Evolutionary conservation across 2,888 invertebrate species (phyloP).

Genomic region (Amiota minor): DNA sequence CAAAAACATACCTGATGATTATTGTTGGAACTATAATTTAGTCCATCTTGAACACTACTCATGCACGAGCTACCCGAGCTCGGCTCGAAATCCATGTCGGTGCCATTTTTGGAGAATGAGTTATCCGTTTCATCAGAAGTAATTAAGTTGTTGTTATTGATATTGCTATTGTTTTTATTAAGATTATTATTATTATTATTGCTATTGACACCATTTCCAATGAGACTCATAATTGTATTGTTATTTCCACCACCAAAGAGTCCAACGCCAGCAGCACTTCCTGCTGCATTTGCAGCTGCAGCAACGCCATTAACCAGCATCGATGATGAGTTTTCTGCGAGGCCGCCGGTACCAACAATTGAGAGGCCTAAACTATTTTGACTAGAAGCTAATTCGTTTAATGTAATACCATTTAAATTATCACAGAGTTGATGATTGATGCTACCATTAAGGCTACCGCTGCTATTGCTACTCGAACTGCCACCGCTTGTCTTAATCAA

Average conservation of each 20-base stretch:
- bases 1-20: slow-evolving; percentile 47
- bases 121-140: slow-evolving; percentile 70
- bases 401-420: slow-evolving; percentile 73
- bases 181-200: slow-evolving; percentile 34
- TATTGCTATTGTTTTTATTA: no score
- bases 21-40: slow-evolving; percentile 21
- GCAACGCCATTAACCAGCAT: slow-evolving; percentile 68
- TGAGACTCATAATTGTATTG: slow-evolving; percentile 52
- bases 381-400: slow-evolving; percentile 73
- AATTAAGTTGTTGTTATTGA: no score
- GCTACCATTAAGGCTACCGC: slow-evolving; percentile 55
- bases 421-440: slow-evolving; percentile 72
- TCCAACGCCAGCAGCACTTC: slow-evolving; percentile 36
- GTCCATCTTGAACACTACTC: not conserved
- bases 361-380: slow-evolving; percentile 72
- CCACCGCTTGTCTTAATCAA: slow-evolving; percentile 30
- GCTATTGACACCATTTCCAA: slow-evolving; percentile 40
- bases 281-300: slow-evolving; percentile 55
- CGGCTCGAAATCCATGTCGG: slow-evolving; percentile 75
- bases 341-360: slow-evolving; percentile 44
- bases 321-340: slow-evolving; percentile 50
- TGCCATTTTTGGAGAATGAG: slow-evolving; percentile 79
- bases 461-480: slow-evolving; percentile 45
- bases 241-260: slow-evolving; percentile 44
- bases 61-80: not conserved